Evolutionary conservation across 2,888 invertebrate species (phyloP).

Genomic region (Volucella inanis): DNA sequence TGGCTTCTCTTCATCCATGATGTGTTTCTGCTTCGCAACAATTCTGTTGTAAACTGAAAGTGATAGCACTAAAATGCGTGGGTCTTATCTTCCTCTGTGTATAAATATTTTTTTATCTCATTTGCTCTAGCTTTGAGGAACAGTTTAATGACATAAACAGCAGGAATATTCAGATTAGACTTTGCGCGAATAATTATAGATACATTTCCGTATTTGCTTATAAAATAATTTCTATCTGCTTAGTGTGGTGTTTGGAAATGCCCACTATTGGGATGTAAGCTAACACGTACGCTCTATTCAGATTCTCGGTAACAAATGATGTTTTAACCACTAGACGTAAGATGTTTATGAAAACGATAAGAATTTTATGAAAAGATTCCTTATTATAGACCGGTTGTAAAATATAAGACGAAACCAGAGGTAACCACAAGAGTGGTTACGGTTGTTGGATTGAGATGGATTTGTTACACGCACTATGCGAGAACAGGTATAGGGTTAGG

Average conservation of each 20-base stretch:
- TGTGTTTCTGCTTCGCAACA: constrained; percentile 4
- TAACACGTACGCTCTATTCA: constrained; percentile 31
- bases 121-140: constrained; percentile 41
- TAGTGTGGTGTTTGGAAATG: not conserved
- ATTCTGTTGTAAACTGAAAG: constrained; percentile 37
- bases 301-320: constrained; percentile 39
- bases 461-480: constrained; percentile 8
- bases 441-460: not conserved
- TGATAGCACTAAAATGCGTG: constrained; percentile 21
- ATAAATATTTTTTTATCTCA: constrained; percentile 52
- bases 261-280: constrained; percentile 19
- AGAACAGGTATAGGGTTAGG: not conserved
- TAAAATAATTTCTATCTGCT: not conserved
- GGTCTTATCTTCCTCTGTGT: constrained; percentile 44
- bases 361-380: constrained; percentile 8
- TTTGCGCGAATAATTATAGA: constrained; percentile 9
- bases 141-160: constrained; percentile 40
- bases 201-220: constrained; percentile 8
- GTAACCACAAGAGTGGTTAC: constrained; percentile 44
- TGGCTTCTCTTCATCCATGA: constrained; percentile 47
- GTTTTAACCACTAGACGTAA: not conserved
- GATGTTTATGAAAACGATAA: constrained; percentile 19
- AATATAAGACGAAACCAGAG: constrained; percentile 35
- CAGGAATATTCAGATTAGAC: constrained; percentile 17
- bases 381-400: constrained; percentile 38